Base-by-base conservation (phyloP, 2,113 vertebrate species). In the Vanacampus margaritifer region DNA sequence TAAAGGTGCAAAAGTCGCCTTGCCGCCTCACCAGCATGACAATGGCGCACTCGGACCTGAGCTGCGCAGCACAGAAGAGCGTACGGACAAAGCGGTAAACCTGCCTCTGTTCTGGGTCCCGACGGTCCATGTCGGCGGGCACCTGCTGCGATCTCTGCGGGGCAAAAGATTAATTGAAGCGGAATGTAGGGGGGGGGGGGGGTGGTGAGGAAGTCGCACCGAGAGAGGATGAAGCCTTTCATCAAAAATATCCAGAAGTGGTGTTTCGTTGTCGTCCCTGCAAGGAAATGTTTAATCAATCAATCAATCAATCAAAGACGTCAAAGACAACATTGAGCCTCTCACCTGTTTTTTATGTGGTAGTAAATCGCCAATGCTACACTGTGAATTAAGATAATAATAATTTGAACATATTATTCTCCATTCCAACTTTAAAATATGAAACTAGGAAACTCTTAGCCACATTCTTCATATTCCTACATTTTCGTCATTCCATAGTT, bases 331-430 rank as follows among this genome's bases (percentile, higher is more conserved):
- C 21, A 23, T 21, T 63, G n/a, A 2, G 6, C 46, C 48, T 36
- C 48, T 36, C 35, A 65, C 64, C 64, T 50, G 46, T 65, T 65
- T 53, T 51, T 51, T 11, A 65, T 65, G 64, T 65, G 64, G 48
- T 65, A 65, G 45, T 53, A 65, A 53, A 65, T 65, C 0, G 64
- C 64, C 45, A 65, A n/a, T 13, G 64, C 46, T 6, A 53, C 48
- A 12, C 64, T 65, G 46, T 4, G 51, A 65, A 35, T 14, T 43
- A 16, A 16, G 24, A 62, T 24, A 24, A 59, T 3, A 53, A 24
- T 23, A 4, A 54, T 8, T 28, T 57, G 13, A 32, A 32, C 2
- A 57, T 28, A 28, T 32, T 17, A 28, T 28, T 57, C 26, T 28
- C 46, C 19, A 48, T 48, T 48, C 19, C 19, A 21, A 48, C 17